phyloP scores from a whole-genome alignment of 2,888 invertebrate genomes.

The Hirtodrosophila histrioides region DNA sequence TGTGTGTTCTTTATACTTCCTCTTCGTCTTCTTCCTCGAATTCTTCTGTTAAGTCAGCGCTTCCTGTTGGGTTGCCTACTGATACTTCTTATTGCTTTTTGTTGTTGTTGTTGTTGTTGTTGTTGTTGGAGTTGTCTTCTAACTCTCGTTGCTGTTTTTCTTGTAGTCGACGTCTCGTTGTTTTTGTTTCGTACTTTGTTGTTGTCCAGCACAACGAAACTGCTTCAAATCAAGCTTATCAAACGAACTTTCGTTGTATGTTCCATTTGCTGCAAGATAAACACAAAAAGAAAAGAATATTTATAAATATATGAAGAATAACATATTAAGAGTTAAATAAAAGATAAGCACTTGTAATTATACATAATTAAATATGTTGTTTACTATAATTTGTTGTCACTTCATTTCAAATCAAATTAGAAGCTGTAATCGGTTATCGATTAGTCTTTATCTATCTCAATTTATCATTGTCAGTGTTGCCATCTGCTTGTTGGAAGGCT shows the following conservation, averaged over 20 bases:
- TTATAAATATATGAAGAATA: background rate
- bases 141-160: conserved; percentile 43
- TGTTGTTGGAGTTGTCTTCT: conserved; percentile 6
- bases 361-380: too few species aligned
- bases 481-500: conserved; percentile 32
- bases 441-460: background rate
- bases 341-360: too few species aligned
- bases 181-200: conserved; percentile 28
- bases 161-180: conserved; percentile 46
- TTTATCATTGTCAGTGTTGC: conserved; percentile 43
- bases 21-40: conserved; percentile 14
- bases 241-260: conserved; percentile 62
- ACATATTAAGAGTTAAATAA: background rate
- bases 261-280: conserved; percentile 59
- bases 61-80: conserved; percentile 29
- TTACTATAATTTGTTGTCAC: too few species aligned
- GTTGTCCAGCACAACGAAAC: conserved; percentile 51
- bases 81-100: conserved; percentile 1
- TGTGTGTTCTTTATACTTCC: conserved; percentile 42
- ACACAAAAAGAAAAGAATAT: background rate
- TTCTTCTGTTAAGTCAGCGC: conserved; percentile 30
- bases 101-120: conserved; percentile 26
- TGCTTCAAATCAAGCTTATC: conserved; percentile 36
- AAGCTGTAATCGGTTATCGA: conserved; percentile 19
- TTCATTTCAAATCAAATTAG: background rate